A percentile compares a stretch with the other conserved stretches of the same genome.
phyloP scores from a whole-genome alignment of 2,797 vertebrate genomes.

The Manis javanica region DNA sequence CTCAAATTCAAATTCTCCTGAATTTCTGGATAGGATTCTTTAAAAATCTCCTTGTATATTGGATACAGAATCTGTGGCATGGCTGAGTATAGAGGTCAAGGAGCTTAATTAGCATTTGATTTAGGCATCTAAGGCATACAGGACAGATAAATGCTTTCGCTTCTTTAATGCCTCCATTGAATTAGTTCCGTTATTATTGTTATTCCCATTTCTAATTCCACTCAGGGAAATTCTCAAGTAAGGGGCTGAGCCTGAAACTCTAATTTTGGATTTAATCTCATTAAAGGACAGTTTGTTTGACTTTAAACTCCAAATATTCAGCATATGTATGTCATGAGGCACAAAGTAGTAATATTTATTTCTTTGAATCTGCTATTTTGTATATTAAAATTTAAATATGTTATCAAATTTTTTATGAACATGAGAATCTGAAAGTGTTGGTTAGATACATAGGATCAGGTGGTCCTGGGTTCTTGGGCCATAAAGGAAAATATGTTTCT shows the following conservation, averaged over 20 bases:
- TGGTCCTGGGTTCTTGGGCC: neutral
- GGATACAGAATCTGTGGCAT: neutral
- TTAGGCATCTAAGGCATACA: neutral
- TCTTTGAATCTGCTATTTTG: neutral
- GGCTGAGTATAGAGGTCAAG: neutral
- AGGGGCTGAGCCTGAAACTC: neutral
- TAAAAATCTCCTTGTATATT: neutral
- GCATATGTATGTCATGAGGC: neutral
- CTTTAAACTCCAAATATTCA: neutral
- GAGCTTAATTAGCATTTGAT: neutral
- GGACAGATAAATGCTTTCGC: neutral
- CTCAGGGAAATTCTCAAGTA: neutral
- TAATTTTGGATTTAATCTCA: neutral
- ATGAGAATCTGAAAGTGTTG: neutral
- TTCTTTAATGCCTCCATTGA: neutral
- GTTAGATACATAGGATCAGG: neutral
- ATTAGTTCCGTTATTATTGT: neutral
- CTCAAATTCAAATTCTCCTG: neutral
- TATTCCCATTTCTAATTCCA: conserved; percentile 2
- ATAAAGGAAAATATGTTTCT: neutral
- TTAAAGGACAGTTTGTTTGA: neutral
- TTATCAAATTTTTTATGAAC: neutral
- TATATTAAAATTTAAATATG: conserved; percentile 2
- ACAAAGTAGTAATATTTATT: neutral
- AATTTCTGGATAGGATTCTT: neutral